Evolutionary conservation across 2,113 vertebrate genomes (phyloP).

Genomic region (Cyprinodon brontotheroides): DNA sequence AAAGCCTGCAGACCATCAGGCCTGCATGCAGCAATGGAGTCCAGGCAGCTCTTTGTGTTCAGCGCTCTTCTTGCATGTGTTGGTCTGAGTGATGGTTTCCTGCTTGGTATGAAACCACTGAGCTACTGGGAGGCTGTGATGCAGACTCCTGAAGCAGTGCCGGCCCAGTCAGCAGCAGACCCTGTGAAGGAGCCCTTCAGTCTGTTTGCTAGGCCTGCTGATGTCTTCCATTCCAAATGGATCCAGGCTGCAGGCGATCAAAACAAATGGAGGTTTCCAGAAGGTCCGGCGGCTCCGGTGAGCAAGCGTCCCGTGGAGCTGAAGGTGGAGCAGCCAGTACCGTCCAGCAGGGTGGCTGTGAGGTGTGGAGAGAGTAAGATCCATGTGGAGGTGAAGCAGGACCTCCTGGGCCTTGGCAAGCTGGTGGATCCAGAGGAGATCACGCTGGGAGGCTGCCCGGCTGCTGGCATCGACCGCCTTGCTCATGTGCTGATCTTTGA

Average conservation of each 20-base stretch:
- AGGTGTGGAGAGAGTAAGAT: slow-evolving; percentile 51
- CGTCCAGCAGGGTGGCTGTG: slow-evolving; percentile 24
- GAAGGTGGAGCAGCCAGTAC: neutral
- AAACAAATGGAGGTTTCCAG: slow-evolving; percentile 41
- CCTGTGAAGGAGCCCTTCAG: slow-evolving; percentile 19
- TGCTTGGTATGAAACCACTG: neutral
- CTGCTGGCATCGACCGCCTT: slow-evolving; percentile 22
- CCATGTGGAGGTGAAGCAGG: slow-evolving; percentile 55
- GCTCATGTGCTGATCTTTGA: slow-evolving; percentile 50
- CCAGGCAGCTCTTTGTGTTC: slow-evolving; percentile 12
- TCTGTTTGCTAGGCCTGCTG: neutral
- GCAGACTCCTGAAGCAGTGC: neutral
- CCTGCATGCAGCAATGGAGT: slow-evolving; percentile 31
- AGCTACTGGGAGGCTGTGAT: neutral
- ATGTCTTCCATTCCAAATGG: neutral
- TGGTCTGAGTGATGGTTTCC: neutral
- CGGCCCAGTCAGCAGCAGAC: neutral
- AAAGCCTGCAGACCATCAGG: neutral
- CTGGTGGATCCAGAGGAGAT: slow-evolving; percentile 45
- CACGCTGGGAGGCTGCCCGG: slow-evolving; percentile 55
- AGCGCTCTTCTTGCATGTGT: slow-evolving; percentile 6
- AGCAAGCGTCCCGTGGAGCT: neutral
- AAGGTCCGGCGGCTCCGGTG: neutral
- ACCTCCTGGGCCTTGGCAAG: slow-evolving; percentile 40
- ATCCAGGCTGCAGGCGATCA: fast-evolving